Conservation (phyloP, 2,113 vertebrate species). For the Bothrops jararaca region DNA sequence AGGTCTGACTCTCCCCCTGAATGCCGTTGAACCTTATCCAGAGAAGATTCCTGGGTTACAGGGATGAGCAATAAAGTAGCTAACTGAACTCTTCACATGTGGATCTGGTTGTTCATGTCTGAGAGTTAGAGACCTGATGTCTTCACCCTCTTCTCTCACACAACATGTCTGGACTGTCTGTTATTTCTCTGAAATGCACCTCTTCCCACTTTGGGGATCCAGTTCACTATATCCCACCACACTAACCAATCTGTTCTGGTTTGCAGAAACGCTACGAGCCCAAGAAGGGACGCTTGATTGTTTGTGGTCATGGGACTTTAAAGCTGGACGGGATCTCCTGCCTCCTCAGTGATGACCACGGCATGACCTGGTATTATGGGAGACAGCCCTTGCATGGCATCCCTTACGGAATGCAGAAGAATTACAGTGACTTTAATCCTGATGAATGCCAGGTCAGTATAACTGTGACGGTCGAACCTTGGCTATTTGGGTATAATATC, state of each 20-base stretch:
- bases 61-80: not conserved
- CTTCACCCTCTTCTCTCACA: not conserved
- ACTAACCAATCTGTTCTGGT: not conserved
- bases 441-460: conserved; percentile 86
- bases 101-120: not conserved
- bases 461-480: not conserved
- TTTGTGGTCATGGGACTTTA: conserved; percentile 84
- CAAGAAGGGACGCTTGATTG: conserved; percentile 77
- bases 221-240: not conserved
- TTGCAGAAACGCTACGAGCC: conserved; percentile 78
- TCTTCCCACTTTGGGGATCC: not conserved
- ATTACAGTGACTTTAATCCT: conserved; percentile 78
- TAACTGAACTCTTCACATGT: not conserved
- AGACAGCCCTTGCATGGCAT: conserved; percentile 78
- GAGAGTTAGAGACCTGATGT: not conserved
- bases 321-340: conserved; percentile 83
- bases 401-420: conserved; percentile 76
- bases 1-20: not conserved
- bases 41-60: not conserved
- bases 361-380: conserved; percentile 73
- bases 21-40: not conserved
- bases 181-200: not conserved
- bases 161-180: not conserved
- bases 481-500: not conserved
- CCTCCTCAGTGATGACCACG: conserved; percentile 86